phyloP scores from a whole-genome alignment of 2,113 vertebrate species.

The Oryzias woworae region DNA sequence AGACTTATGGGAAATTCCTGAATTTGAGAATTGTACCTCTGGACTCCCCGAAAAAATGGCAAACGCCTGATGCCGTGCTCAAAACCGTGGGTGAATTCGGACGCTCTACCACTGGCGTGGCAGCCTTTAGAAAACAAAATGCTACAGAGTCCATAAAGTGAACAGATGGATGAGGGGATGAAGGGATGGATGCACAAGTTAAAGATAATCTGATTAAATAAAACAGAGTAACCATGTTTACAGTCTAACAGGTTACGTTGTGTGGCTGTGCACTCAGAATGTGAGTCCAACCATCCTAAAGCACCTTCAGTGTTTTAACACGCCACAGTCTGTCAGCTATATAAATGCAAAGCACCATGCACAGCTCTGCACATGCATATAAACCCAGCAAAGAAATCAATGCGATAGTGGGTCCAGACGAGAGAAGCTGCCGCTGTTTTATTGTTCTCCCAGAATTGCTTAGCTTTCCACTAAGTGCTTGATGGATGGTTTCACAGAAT shows the following conservation, averaged over 20 bases:
- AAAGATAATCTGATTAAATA: constrained; percentile 59
- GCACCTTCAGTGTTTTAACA: neutral
- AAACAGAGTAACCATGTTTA: constrained; percentile 30
- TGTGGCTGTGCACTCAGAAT: too few species aligned
- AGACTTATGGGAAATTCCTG: too few species aligned
- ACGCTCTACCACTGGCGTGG: too few species aligned
- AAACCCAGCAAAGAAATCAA: constrained; percentile 29
- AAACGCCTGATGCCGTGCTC: too few species aligned
- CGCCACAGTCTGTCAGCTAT: constrained; percentile 7
- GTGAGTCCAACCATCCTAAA: neutral
- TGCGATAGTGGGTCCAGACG: constrained; percentile 22
- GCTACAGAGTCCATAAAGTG: constrained; percentile 3
- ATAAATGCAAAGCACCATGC: neutral
- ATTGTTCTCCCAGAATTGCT: constrained; percentile 35
- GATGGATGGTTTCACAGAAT: constrained; percentile 52
- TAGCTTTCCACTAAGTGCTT: constrained; percentile 51
- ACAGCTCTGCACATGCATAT: neutral
- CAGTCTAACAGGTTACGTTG: constrained; percentile 18
- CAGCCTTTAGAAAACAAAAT: constrained; percentile 33
- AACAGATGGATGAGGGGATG: constrained; percentile 24
- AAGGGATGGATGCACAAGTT: constrained; percentile 30
- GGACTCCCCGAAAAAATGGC: too few species aligned
- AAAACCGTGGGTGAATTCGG: too few species aligned
- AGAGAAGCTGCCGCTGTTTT: constrained; percentile 24
- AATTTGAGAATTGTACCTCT: too few species aligned